Evolutionary conservation across 2,888 invertebrate genomes (phyloP).

Genomic region (Conops quadrifasciatus): DNA sequence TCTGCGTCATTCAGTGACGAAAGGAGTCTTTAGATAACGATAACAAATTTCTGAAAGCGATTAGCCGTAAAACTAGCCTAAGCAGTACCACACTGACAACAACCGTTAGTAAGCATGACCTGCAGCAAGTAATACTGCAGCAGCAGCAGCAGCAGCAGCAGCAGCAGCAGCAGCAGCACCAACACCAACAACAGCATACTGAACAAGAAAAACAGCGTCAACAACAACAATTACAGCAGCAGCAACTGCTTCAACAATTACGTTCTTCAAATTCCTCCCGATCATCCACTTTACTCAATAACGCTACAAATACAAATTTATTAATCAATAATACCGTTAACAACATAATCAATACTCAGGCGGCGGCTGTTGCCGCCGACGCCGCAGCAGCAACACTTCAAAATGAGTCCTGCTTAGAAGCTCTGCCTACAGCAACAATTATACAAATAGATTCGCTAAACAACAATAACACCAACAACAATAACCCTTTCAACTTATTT

Average conservation of each 20-base stretch:
- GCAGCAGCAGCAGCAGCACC: conserved; percentile 45
- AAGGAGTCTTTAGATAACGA: conserved; percentile 69
- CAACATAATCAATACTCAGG: conserved; percentile 41
- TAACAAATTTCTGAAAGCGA: conserved; percentile 67
- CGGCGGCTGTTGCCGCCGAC: conserved; percentile 35
- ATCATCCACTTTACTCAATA: conserved; percentile 33
- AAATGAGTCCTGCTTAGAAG: conserved; percentile 53
- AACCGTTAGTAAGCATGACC: conserved; percentile 65
- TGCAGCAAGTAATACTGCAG: conserved; percentile 49
- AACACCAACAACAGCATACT: conserved; percentile 34
- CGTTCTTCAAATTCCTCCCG: conserved; percentile 46
- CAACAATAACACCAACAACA: conserved; percentile 42
- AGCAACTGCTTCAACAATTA: conserved; percentile 29
- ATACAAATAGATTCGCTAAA: conserved; percentile 57
- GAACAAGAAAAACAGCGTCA: conserved; percentile 43
- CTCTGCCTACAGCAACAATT: conserved; percentile 55
- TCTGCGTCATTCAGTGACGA: conserved; percentile 81
- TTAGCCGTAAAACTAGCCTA: conserved; percentile 66
- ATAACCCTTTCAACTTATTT: conserved; percentile 3
- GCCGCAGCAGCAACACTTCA: conserved; percentile 39
- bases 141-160: conserved; percentile 51
- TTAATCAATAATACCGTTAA: conserved; percentile 42
- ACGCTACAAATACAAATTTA: conserved; percentile 43
- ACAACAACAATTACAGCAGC: conserved; percentile 44
- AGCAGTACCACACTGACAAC: conserved; percentile 66